These are phyloP conservation scores for Helarctos malayanus DNA, from an alignment of 2,797 vertebrate species.

Conservation along the genomic window DNA sequence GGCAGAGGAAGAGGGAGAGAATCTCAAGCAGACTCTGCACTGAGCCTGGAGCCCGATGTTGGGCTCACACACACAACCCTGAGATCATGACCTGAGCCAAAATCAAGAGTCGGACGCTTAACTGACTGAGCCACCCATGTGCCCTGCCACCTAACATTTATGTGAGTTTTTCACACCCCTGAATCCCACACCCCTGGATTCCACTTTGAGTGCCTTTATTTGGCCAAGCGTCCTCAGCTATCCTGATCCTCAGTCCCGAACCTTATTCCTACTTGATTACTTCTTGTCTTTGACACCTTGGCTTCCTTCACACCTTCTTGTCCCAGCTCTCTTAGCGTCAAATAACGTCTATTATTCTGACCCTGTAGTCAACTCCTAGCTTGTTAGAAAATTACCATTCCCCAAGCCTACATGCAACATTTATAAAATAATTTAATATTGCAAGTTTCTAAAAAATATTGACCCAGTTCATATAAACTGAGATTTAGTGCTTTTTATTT, in stretches of 20 bases:
- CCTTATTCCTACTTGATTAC: not conserved
- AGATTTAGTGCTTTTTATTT: not conserved
- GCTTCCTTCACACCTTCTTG: not conserved
- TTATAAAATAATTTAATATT: constrained; percentile 16
- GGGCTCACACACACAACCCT: not conserved
- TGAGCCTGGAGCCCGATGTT: not conserved
- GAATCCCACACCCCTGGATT: not conserved
- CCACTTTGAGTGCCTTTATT: not conserved
- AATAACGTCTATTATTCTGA: constrained; percentile 17
- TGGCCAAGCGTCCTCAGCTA: not conserved
- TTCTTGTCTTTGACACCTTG: not conserved
- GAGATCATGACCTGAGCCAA: not conserved
- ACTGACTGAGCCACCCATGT: not conserved
- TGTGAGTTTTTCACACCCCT: not conserved
- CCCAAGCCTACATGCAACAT: not conserved
- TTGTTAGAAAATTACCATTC: constrained; percentile 37
- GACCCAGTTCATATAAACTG: not conserved
- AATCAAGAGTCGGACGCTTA: not conserved
- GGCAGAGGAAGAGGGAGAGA: not conserved
- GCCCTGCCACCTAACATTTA: not conserved
- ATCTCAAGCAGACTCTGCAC: not conserved
- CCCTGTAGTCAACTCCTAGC: not conserved
- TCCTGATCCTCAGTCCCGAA: not conserved
- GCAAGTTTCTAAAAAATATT: not conserved
- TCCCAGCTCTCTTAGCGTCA: not conserved